These are phyloP conservation scores for Gari tellinella DNA, from an alignment of 2,888 invertebrate species.

Conservation along the genomic window DNA sequence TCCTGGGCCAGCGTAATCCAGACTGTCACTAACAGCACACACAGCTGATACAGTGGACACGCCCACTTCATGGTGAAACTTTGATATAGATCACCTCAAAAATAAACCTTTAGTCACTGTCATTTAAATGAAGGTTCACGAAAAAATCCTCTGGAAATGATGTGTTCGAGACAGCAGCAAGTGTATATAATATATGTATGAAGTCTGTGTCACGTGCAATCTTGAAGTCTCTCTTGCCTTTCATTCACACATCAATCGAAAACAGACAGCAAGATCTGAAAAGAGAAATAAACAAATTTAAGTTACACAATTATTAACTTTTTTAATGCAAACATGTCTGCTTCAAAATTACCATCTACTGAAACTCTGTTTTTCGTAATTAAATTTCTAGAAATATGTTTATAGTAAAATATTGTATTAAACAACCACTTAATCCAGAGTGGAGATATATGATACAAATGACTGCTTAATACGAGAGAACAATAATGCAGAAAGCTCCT, in stretches of 20 bases:
- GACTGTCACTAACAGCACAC: not conserved
- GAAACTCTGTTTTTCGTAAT: no score
- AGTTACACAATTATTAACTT: no score
- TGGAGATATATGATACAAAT: no score
- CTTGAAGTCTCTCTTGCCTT: not conserved
- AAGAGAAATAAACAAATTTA: constrained; percentile 7
- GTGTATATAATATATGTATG: constrained; percentile 3
- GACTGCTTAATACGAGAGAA: no score
- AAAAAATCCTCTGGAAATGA: constrained; percentile 4
- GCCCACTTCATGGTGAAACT: no score
- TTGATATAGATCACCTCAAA: not conserved
- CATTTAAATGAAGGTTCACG: constrained; percentile 7
- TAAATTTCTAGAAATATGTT: no score
- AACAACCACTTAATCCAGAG: no score
- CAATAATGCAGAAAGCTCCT: no score
- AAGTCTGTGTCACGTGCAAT: constrained; percentile 23
- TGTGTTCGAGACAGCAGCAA: not conserved
- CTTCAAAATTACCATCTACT: no score
- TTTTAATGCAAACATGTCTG: no score
- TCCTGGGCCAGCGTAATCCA: constrained; percentile 49
- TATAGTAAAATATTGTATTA: no score
- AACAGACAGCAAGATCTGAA: constrained; percentile 48
- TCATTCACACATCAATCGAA: constrained; percentile 25
- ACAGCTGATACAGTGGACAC: not conserved
- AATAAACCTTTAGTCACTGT: not conserved